Evolutionary conservation across 64 coral and sea anemone genomes (phyloP).

Genomic region (Pocillopora damicornis): DNA sequence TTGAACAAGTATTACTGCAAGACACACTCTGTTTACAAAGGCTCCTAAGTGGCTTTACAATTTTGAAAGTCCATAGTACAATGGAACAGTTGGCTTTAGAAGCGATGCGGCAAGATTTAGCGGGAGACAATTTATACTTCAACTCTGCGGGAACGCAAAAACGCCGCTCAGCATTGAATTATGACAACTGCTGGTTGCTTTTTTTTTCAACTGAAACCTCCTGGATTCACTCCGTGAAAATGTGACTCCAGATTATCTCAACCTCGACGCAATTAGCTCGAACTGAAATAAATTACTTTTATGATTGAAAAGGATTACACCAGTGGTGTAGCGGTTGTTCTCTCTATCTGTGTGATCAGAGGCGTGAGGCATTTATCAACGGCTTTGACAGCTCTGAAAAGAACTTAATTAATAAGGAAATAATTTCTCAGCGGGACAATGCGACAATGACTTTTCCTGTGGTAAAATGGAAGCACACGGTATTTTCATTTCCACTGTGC

Average conservation of each 20-base stretch:
- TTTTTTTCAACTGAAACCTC: neutral
- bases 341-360: neutral
- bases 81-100: constrained; percentile 13
- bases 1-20: neutral
- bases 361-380: constrained; percentile 11
- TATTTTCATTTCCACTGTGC: constrained; percentile 3
- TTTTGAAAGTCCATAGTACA: constrained; percentile 2
- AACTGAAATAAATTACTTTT: constrained; percentile 12
- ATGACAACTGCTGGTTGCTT: neutral
- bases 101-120: neutral
- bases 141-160: constrained; percentile 14
- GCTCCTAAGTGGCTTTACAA: constrained; percentile 15
- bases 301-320: neutral
- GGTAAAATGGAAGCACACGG: constrained; percentile 10
- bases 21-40: constrained; percentile 14
- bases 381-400: constrained; percentile 14
- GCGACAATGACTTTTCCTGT: constrained; percentile 17
- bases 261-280: neutral
- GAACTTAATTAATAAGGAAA: constrained; percentile 63
- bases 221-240: neutral
- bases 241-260: constrained; percentile 1
- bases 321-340: neutral
- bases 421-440: constrained; percentile 44
- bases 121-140: constrained; percentile 5
- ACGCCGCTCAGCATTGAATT: neutral